Evolutionary conservation across 2,888 invertebrate species (phyloP).

Genomic region (Melolontha melolontha): DNA sequence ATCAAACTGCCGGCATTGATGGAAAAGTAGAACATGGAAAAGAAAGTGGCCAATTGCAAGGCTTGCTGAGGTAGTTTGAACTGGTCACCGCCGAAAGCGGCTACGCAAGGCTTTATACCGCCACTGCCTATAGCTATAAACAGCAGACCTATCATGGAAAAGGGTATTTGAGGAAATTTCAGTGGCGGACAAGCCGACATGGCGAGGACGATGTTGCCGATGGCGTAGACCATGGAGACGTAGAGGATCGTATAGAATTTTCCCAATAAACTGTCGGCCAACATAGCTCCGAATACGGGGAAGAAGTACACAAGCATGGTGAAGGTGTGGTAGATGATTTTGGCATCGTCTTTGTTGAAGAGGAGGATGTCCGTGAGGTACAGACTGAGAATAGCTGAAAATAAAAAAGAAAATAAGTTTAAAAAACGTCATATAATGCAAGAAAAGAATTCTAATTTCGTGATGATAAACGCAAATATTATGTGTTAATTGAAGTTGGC

Average conservation of each 20-base stretch:
- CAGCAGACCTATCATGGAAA: slow-evolving; percentile 72
- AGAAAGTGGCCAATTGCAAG: slow-evolving; percentile 83
- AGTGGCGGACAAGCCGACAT: slow-evolving; percentile 74
- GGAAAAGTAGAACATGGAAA: slow-evolving; percentile 94
- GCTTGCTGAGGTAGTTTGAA: slow-evolving; percentile 86
- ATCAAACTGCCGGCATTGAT: slow-evolving; percentile 93
- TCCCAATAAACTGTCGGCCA: slow-evolving; percentile 93
- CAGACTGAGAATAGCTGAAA: slow-evolving; percentile 90
- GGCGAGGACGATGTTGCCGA: slow-evolving; percentile 85
- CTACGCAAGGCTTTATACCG: slow-evolving; percentile 95
- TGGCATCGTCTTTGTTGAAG: slow-evolving; percentile 80
- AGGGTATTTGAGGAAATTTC: slow-evolving; percentile 68
- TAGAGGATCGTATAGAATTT: slow-evolving; percentile 92
- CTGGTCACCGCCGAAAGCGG: slow-evolving; percentile 96
- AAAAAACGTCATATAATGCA: no score
- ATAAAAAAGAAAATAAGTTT: slow-evolving; percentile 9
- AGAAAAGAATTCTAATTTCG: no score
- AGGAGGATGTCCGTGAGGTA: slow-evolving; percentile 85
- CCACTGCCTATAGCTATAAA: slow-evolving; percentile 92
- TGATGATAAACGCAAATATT: no score
- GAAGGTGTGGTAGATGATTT: slow-evolving; percentile 90
- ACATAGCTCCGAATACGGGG: slow-evolving; percentile 89
- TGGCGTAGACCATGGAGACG: slow-evolving; percentile 86
- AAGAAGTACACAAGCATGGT: slow-evolving; percentile 91
- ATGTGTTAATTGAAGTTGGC: no score